A percentile compares a stretch with the other conserved stretches of the same genome.
These are phyloP conservation scores for Sprattus sprattus DNA, from an alignment of 2,113 vertebrate genomes.

Conservation along the genomic window DNA sequence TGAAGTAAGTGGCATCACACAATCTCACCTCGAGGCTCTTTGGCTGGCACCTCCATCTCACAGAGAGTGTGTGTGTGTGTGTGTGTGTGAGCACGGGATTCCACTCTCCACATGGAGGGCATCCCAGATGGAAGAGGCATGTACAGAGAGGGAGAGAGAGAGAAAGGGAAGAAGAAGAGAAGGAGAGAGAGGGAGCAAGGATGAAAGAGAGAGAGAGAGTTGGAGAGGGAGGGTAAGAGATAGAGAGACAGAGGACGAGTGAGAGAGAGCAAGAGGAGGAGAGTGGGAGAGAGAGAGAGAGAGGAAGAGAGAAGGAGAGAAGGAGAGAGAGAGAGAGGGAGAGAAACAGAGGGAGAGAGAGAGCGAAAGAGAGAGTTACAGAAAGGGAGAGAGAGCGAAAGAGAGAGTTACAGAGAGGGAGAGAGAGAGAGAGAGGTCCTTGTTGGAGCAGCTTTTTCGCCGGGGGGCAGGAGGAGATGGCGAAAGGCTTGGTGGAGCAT, in stretches of 20 bases:
- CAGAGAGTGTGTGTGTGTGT: background rate
- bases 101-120: too few species aligned
- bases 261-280: background rate
- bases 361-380: background rate
- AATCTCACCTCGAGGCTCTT: too few species aligned
- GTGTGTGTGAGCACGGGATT: background rate
- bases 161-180: background rate
- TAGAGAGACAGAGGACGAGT: background rate
- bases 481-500: background rate
- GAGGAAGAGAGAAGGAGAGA: background rate
- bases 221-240: background rate
- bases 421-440: background rate
- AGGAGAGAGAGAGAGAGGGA: background rate
- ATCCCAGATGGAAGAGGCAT: too few species aligned
- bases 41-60: too few species aligned
- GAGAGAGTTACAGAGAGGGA: too few species aligned
- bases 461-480: background rate
- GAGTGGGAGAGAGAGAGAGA: background rate
- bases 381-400: background rate
- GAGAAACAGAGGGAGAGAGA: background rate
- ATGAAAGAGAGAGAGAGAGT: background rate
- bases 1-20: too few species aligned
- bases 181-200: background rate
- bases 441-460: background rate
- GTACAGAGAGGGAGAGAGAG: too few species aligned